Evolutionary conservation across 2,888 invertebrate genomes (phyloP).

Genomic region (Lasius fuliginosus): DNA sequence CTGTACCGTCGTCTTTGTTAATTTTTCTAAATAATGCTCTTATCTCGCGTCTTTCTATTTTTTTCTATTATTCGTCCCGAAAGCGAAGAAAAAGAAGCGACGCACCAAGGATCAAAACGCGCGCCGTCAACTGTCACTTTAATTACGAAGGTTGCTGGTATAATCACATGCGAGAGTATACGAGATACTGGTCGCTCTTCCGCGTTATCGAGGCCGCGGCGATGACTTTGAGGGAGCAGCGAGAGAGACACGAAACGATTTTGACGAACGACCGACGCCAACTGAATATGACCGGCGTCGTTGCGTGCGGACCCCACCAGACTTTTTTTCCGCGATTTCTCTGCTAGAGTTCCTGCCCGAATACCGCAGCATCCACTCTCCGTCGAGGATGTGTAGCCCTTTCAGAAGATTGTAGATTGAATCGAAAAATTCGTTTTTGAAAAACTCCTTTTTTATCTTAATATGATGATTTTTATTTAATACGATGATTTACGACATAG

Average conservation of each 20-base stretch:
- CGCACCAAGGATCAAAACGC: background rate
- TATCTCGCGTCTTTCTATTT: background rate
- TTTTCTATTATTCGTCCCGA: too few relatives aligned
- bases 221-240: slow-evolving; percentile 6
- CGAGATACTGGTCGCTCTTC: background rate
- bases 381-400: background rate
- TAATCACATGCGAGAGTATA: background rate
- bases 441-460: background rate
- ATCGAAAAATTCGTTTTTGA: background rate
- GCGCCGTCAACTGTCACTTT: background rate
- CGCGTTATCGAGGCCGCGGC: slow-evolving; percentile 3
- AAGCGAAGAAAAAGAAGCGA: background rate
- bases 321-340: slow-evolving; percentile 46
- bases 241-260: slow-evolving; percentile 65
- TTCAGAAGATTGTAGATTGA: background rate
- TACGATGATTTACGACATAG: background rate
- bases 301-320: slow-evolving; percentile 37
- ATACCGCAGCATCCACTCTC: slow-evolving; percentile 30
- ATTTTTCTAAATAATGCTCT: background rate
- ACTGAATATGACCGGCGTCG: slow-evolving; percentile 72
- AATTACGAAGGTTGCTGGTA: background rate
- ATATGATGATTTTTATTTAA: background rate
- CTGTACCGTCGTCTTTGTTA: background rate
- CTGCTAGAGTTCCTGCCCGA: slow-evolving; percentile 12
- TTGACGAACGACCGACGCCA: slow-evolving; percentile 72